A percentile compares a stretch with the other conserved stretches of the same genome.
Evolutionary conservation across 2,888 invertebrate species (phyloP).

Genomic region (Temnothorax rugatulus): DNA sequence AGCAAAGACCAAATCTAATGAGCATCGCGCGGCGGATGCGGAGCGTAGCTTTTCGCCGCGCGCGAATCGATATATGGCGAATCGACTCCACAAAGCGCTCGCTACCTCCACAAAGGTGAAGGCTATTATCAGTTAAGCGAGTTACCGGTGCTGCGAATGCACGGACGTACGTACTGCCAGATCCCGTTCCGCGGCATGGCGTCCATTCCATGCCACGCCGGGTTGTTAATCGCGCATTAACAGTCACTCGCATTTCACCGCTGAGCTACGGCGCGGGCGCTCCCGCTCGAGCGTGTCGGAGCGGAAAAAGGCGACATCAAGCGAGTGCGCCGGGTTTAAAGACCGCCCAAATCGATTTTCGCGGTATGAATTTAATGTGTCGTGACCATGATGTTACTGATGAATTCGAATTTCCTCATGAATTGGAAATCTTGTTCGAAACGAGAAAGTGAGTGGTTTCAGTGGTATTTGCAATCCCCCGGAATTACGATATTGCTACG

Average conservation of each 20-base stretch:
- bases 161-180: slow-evolving; percentile 5
- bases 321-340: not conserved
- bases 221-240: slow-evolving; percentile 69
- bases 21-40: slow-evolving; percentile 31
- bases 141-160: slow-evolving; percentile 72
- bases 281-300: slow-evolving; percentile 32
- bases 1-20: slow-evolving; percentile 55
- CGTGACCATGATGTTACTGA: slow-evolving; percentile 9
- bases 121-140: slow-evolving; percentile 78
- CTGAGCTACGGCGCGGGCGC: slow-evolving; percentile 1
- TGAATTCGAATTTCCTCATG: slow-evolving; percentile 12
- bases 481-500: slow-evolving; percentile 2
- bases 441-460: not conserved
- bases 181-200: slow-evolving; percentile 7
- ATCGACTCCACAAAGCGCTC: slow-evolving; percentile 58
- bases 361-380: slow-evolving; percentile 15
- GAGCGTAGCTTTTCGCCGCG: slow-evolving; percentile 38
- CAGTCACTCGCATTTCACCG: slow-evolving; percentile 61
- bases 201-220: slow-evolving; percentile 50
- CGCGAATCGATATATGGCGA: slow-evolving; percentile 42
- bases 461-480: not conserved
- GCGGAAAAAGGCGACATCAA: slow-evolving; percentile 39
- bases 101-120: slow-evolving; percentile 72
- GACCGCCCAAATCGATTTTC: slow-evolving; percentile 37
- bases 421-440: slow-evolving; percentile 22